These are phyloP conservation scores for Lagopus leucura DNA, from an alignment of 2,113 vertebrate genomes.

Conservation along the genomic window DNA sequence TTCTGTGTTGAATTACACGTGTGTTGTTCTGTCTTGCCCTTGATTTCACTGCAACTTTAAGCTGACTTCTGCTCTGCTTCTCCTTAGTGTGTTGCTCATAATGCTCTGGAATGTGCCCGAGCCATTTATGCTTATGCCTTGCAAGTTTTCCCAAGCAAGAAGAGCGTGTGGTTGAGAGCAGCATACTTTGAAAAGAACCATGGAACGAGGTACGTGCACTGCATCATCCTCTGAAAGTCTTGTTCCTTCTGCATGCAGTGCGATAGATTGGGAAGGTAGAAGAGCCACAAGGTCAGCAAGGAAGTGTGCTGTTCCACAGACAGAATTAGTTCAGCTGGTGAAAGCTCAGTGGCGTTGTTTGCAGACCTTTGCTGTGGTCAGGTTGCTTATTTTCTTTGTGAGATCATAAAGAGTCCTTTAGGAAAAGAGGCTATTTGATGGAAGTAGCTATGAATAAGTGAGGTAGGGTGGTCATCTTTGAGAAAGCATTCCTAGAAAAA, in stretches of 20 bases:
- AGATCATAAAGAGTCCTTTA: neutral
- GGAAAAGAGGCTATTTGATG: neutral
- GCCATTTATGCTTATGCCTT: slow-evolving; percentile 97
- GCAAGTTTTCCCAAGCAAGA: slow-evolving; percentile 98
- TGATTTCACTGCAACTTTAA: neutral
- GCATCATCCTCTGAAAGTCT: neutral
- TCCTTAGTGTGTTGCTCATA: slow-evolving; percentile 93
- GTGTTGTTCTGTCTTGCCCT: neutral
- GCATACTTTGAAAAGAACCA: slow-evolving; percentile 99
- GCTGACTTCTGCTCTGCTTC: neutral
- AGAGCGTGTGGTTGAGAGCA: slow-evolving; percentile 96
- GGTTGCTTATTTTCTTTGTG: neutral
- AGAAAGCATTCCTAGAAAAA: neutral
- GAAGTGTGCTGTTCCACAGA: neutral
- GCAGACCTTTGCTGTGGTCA: neutral
- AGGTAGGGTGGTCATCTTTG: neutral
- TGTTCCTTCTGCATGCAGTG: neutral
- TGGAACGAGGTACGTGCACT: slow-evolving; percentile 86
- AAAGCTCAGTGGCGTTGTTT: rapidly evolving
- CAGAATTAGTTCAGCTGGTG: neutral
- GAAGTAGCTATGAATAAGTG: neutral
- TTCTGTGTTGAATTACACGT: neutral
- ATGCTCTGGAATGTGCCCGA: slow-evolving; percentile 93
- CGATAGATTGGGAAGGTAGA: neutral
- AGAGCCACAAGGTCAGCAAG: neutral